These are phyloP conservation scores for Neoitamus cyanurus DNA, from an alignment of 2,888 invertebrate species.

Conservation along the genomic window DNA sequence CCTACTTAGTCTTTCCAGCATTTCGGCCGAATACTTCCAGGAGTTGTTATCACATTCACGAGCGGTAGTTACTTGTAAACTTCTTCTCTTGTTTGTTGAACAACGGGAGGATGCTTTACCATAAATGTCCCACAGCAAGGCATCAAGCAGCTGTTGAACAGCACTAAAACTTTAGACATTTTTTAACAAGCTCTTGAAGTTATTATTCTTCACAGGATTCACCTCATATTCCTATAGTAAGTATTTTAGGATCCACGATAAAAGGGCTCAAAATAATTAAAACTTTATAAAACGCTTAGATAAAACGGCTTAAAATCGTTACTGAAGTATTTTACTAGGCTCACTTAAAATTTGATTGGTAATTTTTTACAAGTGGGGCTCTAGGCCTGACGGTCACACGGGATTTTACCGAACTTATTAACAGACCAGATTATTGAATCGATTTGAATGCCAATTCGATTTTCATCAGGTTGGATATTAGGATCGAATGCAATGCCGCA, in stretches of 20 bases:
- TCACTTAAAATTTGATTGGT: no score
- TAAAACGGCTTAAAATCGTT: neutral
- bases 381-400: no score
- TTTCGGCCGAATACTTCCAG: conserved; percentile 49
- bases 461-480: no score
- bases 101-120: conserved; percentile 54
- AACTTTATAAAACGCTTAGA: neutral
- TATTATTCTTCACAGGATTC: neutral
- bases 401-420: no score
- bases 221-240: neutral
- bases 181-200: neutral
- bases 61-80: neutral
- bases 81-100: neutral
- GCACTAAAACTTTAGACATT: neutral
- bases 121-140: conserved; percentile 62
- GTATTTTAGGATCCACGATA: neutral
- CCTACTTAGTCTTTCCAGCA: conserved; percentile 45
- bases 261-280: neutral
- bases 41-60: neutral
- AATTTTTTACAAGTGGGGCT: no score
- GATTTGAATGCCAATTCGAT: no score
- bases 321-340: neutral
- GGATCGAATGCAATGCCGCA: no score
- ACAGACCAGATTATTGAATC: no score
- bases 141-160: conserved; percentile 58